phyloP scores from a whole-genome alignment of 2,797 vertebrate genomes.

The Iguana delicatissima region DNA sequence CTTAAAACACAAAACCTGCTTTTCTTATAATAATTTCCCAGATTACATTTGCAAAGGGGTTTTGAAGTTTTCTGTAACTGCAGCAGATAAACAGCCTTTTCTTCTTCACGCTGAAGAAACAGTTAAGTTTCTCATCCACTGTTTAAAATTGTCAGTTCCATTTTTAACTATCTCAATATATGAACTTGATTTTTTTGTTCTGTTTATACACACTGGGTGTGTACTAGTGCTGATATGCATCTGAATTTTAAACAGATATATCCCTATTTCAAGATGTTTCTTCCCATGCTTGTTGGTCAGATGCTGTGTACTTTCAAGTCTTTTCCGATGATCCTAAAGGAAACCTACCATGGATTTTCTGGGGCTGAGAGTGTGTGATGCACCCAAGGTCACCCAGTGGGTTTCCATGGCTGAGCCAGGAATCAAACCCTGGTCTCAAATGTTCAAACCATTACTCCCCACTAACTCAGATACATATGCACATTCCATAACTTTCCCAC shows the following conservation, averaged over 20 bases:
- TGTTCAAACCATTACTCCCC: no score
- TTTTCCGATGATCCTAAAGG: no score
- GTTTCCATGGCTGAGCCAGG: no score
- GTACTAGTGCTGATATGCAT: background rate
- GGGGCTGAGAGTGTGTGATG: no score
- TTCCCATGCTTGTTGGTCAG: no score
- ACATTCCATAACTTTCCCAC: background rate
- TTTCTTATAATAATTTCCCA: background rate
- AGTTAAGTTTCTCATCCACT: background rate
- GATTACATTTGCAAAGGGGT: background rate
- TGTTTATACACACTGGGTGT: background rate
- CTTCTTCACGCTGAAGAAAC: background rate
- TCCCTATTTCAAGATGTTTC: no score
- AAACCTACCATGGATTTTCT: no score
- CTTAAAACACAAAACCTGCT: background rate
- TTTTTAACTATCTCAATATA: background rate
- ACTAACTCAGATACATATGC: background rate
- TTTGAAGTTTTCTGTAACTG: constrained; percentile 1
- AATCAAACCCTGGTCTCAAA: no score
- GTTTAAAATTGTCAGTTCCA: background rate
- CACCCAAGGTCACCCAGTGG: no score
- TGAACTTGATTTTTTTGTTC: background rate
- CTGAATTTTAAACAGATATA: background rate
- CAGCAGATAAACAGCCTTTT: background rate
- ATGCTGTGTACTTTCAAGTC: no score